Conservation (phyloP, 2,888 invertebrate species). For the Zaprionus obscuricornis region DNA sequence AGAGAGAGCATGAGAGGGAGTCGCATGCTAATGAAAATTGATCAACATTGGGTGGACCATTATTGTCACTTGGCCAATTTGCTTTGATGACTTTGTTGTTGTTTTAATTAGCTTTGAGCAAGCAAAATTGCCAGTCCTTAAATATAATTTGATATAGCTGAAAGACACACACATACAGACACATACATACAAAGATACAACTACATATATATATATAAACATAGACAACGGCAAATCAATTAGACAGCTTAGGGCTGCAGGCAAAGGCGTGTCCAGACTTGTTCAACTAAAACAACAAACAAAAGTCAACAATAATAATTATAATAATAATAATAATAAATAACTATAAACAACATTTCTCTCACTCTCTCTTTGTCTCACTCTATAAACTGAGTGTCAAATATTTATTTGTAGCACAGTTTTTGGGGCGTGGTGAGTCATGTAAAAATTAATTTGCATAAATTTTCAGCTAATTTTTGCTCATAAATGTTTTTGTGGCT, state of each 20-base stretch:
- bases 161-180: conserved; percentile 12
- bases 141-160: conserved; percentile 39
- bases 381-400: conserved; percentile 16
- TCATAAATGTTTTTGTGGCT: conserved; percentile 16
- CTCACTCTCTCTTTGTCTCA: too few species aligned
- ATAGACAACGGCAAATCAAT: conserved; percentile 20
- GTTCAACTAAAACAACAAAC: neutral
- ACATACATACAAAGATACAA: neutral
- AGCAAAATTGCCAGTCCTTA: conserved; percentile 36
- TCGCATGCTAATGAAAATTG: conserved; percentile 63
- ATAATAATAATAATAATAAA: conserved; percentile 9
- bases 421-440: conserved; percentile 31
- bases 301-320: conserved; percentile 1
- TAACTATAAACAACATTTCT: too few species aligned
- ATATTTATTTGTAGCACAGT: conserved; percentile 30
- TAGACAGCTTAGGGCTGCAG: conserved; percentile 3
- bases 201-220: neutral
- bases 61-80: conserved; percentile 47
- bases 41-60: conserved; percentile 48
- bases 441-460: conserved; percentile 42
- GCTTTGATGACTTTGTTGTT: conserved; percentile 56
- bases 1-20: too few species aligned
- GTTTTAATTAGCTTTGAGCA: conserved; percentile 49
- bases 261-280: conserved; percentile 13
- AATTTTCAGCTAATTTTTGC: conserved; percentile 33